A percentile compares a stretch with the other conserved stretches of the same genome.
Conservation (phyloP, 2,888 invertebrate genomes). For the Athripsodes cinereus region DNA sequence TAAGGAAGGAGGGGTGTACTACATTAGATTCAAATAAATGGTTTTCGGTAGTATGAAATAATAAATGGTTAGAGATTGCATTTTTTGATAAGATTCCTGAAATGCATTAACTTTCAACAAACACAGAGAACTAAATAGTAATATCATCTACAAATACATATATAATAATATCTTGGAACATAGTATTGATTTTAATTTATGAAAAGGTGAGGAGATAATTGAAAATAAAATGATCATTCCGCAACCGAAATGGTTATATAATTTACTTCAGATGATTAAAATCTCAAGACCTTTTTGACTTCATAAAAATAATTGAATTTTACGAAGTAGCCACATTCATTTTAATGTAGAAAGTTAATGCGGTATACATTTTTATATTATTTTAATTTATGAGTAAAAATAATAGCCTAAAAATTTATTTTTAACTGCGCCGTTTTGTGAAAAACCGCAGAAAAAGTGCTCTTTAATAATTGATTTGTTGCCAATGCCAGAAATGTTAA, state of each 20-base stretch:
- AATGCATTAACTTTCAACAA: constrained; percentile 14
- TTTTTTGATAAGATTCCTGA: constrained; percentile 12
- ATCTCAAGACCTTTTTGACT: not conserved
- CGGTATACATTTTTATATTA: too few species aligned
- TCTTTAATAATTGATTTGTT: too few species aligned
- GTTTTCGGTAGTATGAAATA: constrained; percentile 9
- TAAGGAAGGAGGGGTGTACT: too few species aligned
- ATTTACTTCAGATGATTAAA: not conserved
- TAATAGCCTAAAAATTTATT: too few species aligned
- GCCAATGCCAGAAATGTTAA: too few species aligned
- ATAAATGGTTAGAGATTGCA: constrained; percentile 10
- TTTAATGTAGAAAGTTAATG: too few species aligned
- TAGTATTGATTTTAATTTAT: too few species aligned
- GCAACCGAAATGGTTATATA: not conserved
- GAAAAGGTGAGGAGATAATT: not conserved
- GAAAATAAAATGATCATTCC: not conserved
- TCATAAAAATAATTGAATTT: not conserved
- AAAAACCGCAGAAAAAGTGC: too few species aligned
- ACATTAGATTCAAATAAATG: constrained; percentile 8
- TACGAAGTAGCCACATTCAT: too few species aligned
- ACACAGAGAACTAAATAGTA: not conserved
- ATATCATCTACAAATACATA: not conserved
- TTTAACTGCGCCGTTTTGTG: too few species aligned
- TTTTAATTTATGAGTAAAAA: too few species aligned
- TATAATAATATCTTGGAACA: too few species aligned